Evolutionary conservation across 1,140 invertebrate species (phyloP).

Genomic region (Bombus ignitus): DNA sequence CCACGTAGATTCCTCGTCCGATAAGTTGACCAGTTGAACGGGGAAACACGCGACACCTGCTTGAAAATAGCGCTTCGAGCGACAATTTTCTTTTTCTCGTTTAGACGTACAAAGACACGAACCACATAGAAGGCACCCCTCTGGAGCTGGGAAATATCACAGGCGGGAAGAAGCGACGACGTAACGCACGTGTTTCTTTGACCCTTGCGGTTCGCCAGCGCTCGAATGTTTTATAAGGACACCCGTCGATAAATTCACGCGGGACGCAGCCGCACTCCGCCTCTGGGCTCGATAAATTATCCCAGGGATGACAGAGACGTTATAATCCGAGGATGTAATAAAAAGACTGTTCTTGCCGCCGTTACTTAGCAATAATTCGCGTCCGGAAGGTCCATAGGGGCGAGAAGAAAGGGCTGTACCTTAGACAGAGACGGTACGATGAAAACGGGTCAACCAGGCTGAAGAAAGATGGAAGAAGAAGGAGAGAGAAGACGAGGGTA

Average conservation of each 20-base stretch:
- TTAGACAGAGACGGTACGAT: not conserved
- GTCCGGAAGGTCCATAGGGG: constrained; percentile 19
- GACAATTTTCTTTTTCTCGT: too few relatives aligned
- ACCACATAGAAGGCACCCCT: not conserved
- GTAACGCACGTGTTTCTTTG: constrained; percentile 61
- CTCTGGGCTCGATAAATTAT: constrained; percentile 68
- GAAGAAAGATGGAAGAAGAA: not conserved
- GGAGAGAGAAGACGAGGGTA: not conserved
- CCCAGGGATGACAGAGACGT: constrained; percentile 72
- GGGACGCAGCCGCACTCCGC: constrained; percentile 36
- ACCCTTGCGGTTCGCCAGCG: constrained; percentile 60
- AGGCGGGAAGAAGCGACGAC: not conserved
- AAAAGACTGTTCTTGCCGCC: constrained; percentile 52
- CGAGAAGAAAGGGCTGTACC: not conserved
- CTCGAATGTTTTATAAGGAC: constrained; percentile 59
- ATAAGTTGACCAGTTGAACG: not conserved
- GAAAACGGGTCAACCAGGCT: constrained; percentile 14
- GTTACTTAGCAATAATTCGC: constrained; percentile 69
- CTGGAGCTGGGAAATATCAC: not conserved
- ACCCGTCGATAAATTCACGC: constrained; percentile 68
- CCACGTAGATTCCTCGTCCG: not conserved
- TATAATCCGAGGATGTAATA: constrained; percentile 70
- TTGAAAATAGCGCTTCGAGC: too few relatives aligned
- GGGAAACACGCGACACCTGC: not conserved
- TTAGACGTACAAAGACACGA: not conserved